Base-by-base conservation (phyloP, 2,888 invertebrate species). In the Ecliptopera silaceata region DNA sequence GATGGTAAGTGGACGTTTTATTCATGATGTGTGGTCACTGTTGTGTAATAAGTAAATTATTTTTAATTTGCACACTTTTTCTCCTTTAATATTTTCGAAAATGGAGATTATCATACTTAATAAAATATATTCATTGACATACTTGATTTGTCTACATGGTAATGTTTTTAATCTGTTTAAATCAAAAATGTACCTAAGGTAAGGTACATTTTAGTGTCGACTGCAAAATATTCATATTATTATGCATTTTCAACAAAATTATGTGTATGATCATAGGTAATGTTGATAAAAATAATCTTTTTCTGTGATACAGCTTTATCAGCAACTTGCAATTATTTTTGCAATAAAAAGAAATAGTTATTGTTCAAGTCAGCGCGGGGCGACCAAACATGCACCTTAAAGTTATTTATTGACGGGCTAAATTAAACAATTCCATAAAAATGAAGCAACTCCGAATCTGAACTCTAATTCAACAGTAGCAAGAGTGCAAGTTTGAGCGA, bases 251-350 rank as follows among this genome's bases (percentile, higher is more conserved):
- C 52, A 54, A 31, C n/a, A n/a, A n/a, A n/a, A n/a, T n/a, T n/a
- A n/a, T n/a, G n/a, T n/a, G n/a, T n/a, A n/a, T n/a, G n/a, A n/a
- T n/a, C n/a, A n/a, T n/a, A n/a, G n/a, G n/a, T n/a, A 22, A 50
- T 22, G 38, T 39, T 48, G 18, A 52, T 56, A 60, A 60, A 52
- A 55, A 58, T 58, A 54, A 56, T 63, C 64, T 64, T 66, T 64
- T 60, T 56, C 52, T 43, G 42, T 17, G 56, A 55, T 48, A 55
- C 34, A 48, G 50, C 56, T 56, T 5, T 31, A 20, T 48, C 41
- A 43, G 31, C 22, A 26, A 34, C 22, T n/a, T 15, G 36, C 48
- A 57, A 57, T 53, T 54, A 57, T 51, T 56, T 53, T 31, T 39
- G 54, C 46, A 54, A 48, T 55, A 60, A 52, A 55, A 50, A 43